Conservation (phyloP, 2,888 invertebrate genomes). For the Hypolimnas misippus region DNA sequence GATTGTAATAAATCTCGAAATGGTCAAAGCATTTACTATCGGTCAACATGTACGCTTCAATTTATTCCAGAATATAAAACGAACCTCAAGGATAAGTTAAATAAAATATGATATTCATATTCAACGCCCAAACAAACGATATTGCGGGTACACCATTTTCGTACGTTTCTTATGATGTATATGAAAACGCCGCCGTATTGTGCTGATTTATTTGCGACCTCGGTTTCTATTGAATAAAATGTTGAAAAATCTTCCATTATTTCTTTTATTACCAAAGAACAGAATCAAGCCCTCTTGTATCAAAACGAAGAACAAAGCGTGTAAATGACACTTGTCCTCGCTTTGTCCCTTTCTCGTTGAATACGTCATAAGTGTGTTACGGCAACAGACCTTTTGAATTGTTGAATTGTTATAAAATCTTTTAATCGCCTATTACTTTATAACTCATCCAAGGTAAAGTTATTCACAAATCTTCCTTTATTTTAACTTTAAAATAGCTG, state of each 20-base stretch:
- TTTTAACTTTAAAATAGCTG: slow-evolving; percentile 21
- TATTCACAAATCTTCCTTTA: not conserved
- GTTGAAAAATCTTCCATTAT: slow-evolving; percentile 1
- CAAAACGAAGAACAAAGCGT: slow-evolving; percentile 13
- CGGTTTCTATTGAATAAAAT: not conserved
- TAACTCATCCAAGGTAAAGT: no score
- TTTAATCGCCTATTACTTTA: not conserved
- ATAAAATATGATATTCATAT: not conserved
- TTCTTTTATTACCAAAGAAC: not conserved
- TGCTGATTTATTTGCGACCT: not conserved
- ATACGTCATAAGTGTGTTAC: not conserved
- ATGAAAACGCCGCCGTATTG: not conserved
- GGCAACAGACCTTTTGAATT: not conserved
- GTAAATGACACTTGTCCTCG: slow-evolving; percentile 8
- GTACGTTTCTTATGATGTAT: not conserved
- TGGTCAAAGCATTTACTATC: not conserved
- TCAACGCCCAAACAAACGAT: not conserved
- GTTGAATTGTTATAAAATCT: not conserved
- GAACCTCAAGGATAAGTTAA: not conserved
- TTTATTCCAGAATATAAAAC: not conserved
- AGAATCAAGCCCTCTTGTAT: slow-evolving; percentile 8
- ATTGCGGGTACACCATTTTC: not conserved
- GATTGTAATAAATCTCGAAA: not conserved
- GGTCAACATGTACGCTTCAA: not conserved
- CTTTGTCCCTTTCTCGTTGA: not conserved